Conservation (phyloP, 2,888 invertebrate species). For the Crematogaster levior region DNA sequence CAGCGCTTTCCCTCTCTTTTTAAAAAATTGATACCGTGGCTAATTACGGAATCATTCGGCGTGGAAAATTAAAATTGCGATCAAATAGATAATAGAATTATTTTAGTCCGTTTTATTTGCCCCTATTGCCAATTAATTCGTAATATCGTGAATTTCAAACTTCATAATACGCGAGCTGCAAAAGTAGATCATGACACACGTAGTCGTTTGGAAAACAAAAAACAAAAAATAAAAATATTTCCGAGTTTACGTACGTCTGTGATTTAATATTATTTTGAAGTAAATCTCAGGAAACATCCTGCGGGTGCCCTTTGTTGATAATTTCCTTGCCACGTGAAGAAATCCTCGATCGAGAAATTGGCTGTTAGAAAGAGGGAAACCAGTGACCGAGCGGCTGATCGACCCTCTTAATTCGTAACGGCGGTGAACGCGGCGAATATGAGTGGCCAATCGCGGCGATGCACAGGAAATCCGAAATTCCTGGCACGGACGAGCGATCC, state of each 20-base stretch:
- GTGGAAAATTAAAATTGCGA: not conserved
- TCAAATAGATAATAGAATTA: not conserved
- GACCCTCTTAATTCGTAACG: slow-evolving; percentile 67
- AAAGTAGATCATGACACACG: not conserved
- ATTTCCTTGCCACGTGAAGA: not conserved
- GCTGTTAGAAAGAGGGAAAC: not conserved
- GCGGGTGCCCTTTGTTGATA: not conserved
- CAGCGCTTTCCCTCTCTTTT: not conserved
- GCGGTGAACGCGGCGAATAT: slow-evolving; percentile 53
- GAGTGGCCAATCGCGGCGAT: slow-evolving; percentile 60
- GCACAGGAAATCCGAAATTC: slow-evolving; percentile 75
- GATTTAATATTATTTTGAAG: too few relatives aligned
- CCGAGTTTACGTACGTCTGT: too few relatives aligned
- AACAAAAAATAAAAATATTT: too few relatives aligned
- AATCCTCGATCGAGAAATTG: slow-evolving; percentile 33
- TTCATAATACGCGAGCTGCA: not conserved
- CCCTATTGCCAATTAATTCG: not conserved
- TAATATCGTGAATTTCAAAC: not conserved
- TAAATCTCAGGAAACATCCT: not conserved
- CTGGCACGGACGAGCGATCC: slow-evolving; percentile 76
- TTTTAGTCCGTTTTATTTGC: not conserved
- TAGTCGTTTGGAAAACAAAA: not conserved
- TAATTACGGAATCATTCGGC: not conserved
- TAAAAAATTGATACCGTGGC: not conserved
- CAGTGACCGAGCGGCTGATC: not conserved